Conservation (phyloP, 2,797 vertebrate species). For the Emydoidea blandingii region DNA sequence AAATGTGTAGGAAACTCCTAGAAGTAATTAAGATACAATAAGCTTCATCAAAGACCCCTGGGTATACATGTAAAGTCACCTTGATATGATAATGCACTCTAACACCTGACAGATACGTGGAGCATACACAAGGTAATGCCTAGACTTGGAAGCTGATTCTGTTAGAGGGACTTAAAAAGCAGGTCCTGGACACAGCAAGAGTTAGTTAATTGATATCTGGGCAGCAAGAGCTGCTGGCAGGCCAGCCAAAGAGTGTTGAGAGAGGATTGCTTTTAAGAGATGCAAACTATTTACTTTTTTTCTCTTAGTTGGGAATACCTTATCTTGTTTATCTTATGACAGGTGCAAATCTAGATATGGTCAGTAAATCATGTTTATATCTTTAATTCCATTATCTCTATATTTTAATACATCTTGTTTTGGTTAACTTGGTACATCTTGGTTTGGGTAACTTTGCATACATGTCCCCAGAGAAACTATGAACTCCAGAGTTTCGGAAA, state of each 20-base stretch:
- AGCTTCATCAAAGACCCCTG: not conserved
- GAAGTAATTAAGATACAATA: not conserved
- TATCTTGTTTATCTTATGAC: not conserved
- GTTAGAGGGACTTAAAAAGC: not conserved
- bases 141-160: not conserved
- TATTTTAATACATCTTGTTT: not conserved
- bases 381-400: not conserved
- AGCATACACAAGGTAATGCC: not conserved
- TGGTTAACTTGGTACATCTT: not conserved
- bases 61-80: not conserved
- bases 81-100: not conserved
- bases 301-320: not conserved
- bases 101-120: not conserved
- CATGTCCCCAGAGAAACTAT: not conserved
- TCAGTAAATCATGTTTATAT: not conserved
- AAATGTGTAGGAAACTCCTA: not conserved
- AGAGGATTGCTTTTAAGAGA: not conserved
- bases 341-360: not conserved
- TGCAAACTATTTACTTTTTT: not conserved
- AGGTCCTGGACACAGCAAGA: not conserved
- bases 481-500: not conserved
- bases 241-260: not conserved
- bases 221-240: not conserved
- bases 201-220: not conserved
- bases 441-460: not conserved